A percentile compares a stretch with the other conserved stretches of the same genome.
Conservation (phyloP, 2,113 vertebrate genomes). For the Mustelus asterias region DNA sequence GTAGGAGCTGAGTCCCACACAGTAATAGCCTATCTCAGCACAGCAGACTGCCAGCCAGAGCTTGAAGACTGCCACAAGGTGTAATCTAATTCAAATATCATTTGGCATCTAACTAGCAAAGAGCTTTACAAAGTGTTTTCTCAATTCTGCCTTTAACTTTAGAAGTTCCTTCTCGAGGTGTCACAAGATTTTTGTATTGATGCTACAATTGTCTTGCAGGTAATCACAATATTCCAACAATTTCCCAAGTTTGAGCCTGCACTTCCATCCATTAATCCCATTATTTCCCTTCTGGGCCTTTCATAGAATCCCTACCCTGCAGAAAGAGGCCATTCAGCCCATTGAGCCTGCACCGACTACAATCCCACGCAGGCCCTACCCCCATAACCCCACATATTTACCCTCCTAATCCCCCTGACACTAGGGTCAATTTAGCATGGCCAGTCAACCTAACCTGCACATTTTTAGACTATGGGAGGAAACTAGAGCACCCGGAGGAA, state of each 20-base stretch:
- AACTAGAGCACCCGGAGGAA: no score
- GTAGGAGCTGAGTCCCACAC: constrained; percentile 65
- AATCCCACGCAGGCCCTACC: no score
- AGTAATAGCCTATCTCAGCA: constrained; percentile 64
- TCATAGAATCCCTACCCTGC: no score
- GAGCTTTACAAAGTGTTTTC: neutral
- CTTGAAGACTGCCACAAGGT: constrained; percentile 59
- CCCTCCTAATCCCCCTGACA: no score
- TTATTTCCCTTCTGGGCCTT: neutral
- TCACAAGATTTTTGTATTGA: neutral
- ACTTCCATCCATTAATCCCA: no score
- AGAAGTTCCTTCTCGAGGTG: neutral
- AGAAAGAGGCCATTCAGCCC: no score
- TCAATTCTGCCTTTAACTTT: neutral
- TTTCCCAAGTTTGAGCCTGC: neutral
- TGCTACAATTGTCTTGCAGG: neutral
- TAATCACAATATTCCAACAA: constrained; percentile 4
- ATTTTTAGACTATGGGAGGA: no score
- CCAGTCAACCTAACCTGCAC: no score
- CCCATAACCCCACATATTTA: no score
- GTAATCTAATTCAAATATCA: constrained; percentile 59
- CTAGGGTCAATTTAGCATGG: no score
- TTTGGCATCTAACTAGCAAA: neutral
- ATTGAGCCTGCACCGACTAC: no score
- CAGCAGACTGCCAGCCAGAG: constrained; percentile 67